phyloP scores from a whole-genome alignment of 1,140 invertebrate genomes.

The Metopolophium dirhodum region DNA sequence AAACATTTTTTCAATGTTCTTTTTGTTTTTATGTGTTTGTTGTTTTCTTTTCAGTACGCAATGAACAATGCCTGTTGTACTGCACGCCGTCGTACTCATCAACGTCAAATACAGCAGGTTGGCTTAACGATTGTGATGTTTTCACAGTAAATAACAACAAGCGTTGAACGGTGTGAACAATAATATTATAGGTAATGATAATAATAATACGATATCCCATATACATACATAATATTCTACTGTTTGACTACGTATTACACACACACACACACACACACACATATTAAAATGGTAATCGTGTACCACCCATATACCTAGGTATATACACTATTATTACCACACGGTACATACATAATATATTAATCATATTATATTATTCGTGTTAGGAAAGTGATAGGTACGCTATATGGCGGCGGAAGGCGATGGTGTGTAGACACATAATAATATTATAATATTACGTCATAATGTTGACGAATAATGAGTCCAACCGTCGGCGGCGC shows the following conservation, averaged over 20 bases:
- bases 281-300: constrained; percentile 15
- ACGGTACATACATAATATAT: neutral
- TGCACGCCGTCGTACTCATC: neutral
- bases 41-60: neutral
- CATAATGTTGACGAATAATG: neutral
- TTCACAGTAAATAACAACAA: constrained; percentile 1
- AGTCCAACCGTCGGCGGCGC: neutral
- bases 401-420: neutral
- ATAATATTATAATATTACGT: neutral
- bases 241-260: neutral
- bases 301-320: neutral
- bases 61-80: neutral
- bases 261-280: neutral
- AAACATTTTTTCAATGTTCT: neutral
- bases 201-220: neutral
- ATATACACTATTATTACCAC: neutral
- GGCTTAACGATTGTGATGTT: neutral
- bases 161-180: neutral
- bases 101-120: neutral
- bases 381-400: neutral
- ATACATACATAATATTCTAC: too few species aligned
- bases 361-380: neutral
- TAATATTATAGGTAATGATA: neutral
- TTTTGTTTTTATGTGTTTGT: neutral
- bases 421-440: neutral